phyloP scores from a whole-genome alignment of 2,797 vertebrate genomes.

The Phalloptychus januarius region DNA sequence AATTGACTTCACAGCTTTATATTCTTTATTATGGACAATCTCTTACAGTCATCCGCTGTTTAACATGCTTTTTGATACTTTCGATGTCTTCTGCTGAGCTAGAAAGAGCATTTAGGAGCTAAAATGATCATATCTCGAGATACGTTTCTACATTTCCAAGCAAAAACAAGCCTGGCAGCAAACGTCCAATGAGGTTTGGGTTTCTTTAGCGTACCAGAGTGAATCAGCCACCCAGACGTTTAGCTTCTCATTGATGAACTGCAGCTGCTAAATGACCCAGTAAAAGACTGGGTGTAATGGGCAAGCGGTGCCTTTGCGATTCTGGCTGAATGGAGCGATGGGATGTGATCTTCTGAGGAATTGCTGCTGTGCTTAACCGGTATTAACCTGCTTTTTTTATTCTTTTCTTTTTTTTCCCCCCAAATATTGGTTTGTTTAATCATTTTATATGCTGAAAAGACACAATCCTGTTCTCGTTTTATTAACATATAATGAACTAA shows the following conservation, averaged over 20 bases:
- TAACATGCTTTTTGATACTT: not conserved
- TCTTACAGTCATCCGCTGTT: not conserved
- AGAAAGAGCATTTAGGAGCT: not conserved
- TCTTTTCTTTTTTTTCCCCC: no score
- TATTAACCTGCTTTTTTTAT: not conserved
- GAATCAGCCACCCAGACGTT: conserved; percentile 43
- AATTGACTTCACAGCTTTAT: conserved; percentile 27
- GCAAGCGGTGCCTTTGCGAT: conserved; percentile 28
- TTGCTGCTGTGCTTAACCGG: conserved; percentile 6
- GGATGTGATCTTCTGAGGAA: conserved; percentile 4
- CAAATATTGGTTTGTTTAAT: not conserved
- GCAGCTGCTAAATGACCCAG: conserved; percentile 53
- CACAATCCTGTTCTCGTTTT: not conserved
- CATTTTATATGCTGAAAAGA: not conserved
- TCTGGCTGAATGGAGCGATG: conserved; percentile 18
- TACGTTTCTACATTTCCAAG: not conserved
- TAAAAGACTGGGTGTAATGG: conserved; percentile 35
- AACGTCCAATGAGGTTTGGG: not conserved
- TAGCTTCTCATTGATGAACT: conserved; percentile 42
- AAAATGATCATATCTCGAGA: not conserved
- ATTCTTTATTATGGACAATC: not conserved
- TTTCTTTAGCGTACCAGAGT: not conserved
- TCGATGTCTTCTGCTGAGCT: no score
- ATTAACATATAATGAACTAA: not conserved
- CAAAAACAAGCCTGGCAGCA: not conserved